Percentiles rank a stretch among this genome's conserved stretches.
Evolutionary conservation across 2,797 vertebrate species (phyloP).

Genomic region (Pogonophryne albipinna): DNA sequence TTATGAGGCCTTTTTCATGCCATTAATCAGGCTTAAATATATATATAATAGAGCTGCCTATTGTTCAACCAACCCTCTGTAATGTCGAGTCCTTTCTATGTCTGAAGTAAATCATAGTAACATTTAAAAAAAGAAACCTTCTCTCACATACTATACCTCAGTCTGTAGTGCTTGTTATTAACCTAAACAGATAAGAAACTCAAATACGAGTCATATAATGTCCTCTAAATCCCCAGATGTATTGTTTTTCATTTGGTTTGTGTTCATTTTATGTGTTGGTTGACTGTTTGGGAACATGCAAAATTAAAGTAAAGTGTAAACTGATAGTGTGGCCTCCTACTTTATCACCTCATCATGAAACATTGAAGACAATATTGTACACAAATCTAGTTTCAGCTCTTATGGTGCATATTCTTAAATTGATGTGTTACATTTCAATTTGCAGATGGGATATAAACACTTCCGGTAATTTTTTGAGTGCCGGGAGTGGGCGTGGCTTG

Average conservation of each 20-base stretch:
- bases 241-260: background rate
- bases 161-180: background rate
- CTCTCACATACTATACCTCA: background rate
- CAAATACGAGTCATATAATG: background rate
- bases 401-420: background rate
- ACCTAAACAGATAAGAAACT: too few relatives aligned
- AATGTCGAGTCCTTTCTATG: background rate
- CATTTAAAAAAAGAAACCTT: background rate
- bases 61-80: background rate
- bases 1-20: slow-evolving; percentile 15
- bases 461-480: background rate
- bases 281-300: background rate
- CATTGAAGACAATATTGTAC: background rate
- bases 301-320: background rate
- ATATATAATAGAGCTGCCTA: background rate
- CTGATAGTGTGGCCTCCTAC: background rate
- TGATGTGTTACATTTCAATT: background rate
- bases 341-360: background rate
- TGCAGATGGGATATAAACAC: background rate
- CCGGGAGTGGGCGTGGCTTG: slow-evolving; percentile 32
- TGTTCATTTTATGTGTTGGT: background rate
- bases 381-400: background rate
- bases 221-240: background rate
- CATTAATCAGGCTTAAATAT: slow-evolving; percentile 4
- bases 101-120: background rate